Conservation (phyloP, 2,113 vertebrate genomes). For the Lepidothrix coronata region DNA sequence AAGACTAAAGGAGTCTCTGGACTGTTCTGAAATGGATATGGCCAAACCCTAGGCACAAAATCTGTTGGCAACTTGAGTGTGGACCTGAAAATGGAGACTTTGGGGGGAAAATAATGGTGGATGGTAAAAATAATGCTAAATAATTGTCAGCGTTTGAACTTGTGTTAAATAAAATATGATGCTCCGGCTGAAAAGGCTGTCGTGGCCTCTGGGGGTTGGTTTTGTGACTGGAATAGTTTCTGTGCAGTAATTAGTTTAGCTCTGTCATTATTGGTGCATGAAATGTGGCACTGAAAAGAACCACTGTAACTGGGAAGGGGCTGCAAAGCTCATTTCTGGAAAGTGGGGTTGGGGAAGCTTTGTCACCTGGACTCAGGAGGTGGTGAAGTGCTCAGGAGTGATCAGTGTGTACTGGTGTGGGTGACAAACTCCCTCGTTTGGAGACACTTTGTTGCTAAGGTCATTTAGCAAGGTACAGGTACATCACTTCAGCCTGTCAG, state of each 20-base stretch:
- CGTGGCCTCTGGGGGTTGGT: background rate
- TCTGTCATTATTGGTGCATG: background rate
- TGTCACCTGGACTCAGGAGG: background rate
- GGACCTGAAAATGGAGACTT: background rate
- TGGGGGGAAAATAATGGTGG: background rate
- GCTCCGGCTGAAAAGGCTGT: background rate
- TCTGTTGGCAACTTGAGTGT: background rate
- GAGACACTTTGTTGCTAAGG: background rate
- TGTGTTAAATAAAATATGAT: background rate
- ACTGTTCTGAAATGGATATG: background rate
- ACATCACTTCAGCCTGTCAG: background rate
- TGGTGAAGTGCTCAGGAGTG: background rate
- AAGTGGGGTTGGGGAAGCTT: background rate
- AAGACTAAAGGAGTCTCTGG: background rate
- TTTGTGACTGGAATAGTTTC: background rate
- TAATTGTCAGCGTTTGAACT: background rate
- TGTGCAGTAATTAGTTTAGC: background rate
- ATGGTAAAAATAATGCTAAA: background rate
- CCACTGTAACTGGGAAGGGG: background rate
- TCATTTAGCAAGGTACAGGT: background rate
- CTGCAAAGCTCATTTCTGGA: background rate
- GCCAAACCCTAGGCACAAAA: background rate
- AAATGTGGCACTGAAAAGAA: background rate
- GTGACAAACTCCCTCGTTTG: background rate
- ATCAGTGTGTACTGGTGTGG: background rate